Evolutionary conservation across 2,113 vertebrate genomes (phyloP).

Genomic region (Pionites leucogaster): DNA sequence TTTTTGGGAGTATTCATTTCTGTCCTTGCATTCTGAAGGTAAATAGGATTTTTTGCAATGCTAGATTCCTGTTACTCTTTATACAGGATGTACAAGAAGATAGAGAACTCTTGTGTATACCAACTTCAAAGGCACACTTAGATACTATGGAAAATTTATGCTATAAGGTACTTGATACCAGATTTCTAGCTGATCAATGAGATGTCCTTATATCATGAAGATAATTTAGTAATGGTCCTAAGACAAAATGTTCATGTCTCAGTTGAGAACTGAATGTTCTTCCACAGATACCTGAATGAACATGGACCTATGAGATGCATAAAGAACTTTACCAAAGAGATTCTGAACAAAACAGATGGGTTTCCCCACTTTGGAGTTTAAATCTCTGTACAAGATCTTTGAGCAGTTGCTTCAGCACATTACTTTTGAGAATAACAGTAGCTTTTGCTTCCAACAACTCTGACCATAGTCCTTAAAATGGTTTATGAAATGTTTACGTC

Average conservation of each 20-base stretch:
- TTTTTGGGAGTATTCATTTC: neutral
- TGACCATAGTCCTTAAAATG: neutral
- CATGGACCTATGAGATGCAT: neutral
- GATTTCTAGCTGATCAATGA: neutral
- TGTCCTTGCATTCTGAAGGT: neutral
- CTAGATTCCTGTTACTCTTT: neutral
- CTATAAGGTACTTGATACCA: neutral
- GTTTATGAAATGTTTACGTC: neutral
- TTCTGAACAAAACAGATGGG: neutral
- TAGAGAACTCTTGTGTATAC: neutral
- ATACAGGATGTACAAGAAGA: neutral
- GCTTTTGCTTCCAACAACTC: neutral
- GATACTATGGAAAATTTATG: neutral
- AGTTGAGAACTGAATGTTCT: neutral
- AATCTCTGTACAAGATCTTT: neutral
- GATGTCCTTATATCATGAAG: neutral
- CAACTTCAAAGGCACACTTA: neutral
- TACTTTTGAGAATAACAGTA: neutral
- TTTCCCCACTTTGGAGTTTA: neutral
- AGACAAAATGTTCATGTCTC: neutral
- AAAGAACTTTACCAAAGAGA: neutral
- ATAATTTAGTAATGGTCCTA: neutral
- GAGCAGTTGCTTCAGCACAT: neutral
- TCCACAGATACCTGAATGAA: neutral
- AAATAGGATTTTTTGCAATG: neutral